These are phyloP conservation scores for Zelleria hepariella DNA, from an alignment of 2,888 invertebrate genomes.

Conservation along the genomic window DNA sequence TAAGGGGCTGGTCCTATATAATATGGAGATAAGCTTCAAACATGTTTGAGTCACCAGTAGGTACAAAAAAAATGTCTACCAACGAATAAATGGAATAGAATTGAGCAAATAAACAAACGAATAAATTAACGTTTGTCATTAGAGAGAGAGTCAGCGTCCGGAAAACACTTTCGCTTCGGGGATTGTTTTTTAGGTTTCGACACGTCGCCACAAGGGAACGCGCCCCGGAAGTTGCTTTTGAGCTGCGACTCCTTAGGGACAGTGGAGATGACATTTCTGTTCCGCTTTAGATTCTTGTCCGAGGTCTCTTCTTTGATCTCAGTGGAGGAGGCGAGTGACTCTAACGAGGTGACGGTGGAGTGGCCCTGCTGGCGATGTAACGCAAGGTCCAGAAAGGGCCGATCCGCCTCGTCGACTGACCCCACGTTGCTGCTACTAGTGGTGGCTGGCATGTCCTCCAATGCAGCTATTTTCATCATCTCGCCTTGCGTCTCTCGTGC, in stretches of 20 bases:
- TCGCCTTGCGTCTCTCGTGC: conserved; percentile 82
- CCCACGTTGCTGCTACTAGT: conserved; percentile 15
- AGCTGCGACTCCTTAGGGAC: conserved; percentile 47
- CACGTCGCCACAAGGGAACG: conserved; percentile 38
- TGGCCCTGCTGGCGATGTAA: conserved; percentile 29
- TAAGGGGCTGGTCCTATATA: too few species aligned
- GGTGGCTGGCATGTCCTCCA: conserved; percentile 26
- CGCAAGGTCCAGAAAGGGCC: conserved; percentile 38
- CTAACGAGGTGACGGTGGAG: conserved; percentile 72
- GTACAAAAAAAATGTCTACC: background rate
- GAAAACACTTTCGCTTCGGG: conserved; percentile 18
- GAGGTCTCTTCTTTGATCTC: conserved; percentile 31
- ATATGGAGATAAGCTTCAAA: too few species aligned
- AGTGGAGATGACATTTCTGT: conserved; percentile 30
- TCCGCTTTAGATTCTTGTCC: conserved; percentile 37
- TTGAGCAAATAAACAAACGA: background rate
- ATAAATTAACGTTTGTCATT: background rate
- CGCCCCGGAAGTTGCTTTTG: conserved; percentile 39
- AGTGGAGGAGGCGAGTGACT: conserved; percentile 62
- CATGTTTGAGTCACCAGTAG: too few species aligned
- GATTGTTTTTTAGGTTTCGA: conserved; percentile 37
- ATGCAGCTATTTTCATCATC: conserved; percentile 54
- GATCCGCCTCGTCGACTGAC: conserved; percentile 6
- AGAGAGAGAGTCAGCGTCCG: background rate
- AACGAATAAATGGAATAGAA: background rate